phyloP scores from a whole-genome alignment of 2,888 invertebrate genomes.

The Cosmia trapezina region DNA sequence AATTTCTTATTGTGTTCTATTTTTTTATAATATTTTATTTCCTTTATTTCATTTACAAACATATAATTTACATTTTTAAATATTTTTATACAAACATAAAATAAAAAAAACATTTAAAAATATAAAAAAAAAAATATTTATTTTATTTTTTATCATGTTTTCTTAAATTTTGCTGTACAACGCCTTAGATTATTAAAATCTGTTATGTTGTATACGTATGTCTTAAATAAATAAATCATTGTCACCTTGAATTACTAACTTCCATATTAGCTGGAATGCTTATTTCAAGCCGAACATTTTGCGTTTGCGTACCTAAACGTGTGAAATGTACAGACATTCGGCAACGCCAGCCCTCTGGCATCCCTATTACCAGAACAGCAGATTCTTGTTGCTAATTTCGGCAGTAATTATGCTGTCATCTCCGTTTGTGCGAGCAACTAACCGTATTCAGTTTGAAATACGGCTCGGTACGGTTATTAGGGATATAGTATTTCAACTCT shows the following conservation, averaged over 20 bases:
- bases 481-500: conserved; percentile 27
- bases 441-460: conserved; percentile 31
- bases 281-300: neutral
- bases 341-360: neutral
- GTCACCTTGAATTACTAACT: neutral
- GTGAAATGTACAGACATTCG: neutral
- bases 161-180: too few species aligned
- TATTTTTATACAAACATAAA: too few species aligned
- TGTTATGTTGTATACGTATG: too few species aligned
- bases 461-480: conserved; percentile 15
- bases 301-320: neutral
- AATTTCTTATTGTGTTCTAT: too few species aligned
- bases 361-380: conserved; percentile 1
- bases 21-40: too few species aligned
- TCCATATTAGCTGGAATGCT: neutral
- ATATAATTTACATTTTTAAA: too few species aligned
- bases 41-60: too few species aligned
- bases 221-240: too few species aligned
- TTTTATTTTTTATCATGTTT: too few species aligned
- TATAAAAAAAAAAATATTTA: too few species aligned
- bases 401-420: conserved; percentile 41
- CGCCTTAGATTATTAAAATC: too few species aligned
- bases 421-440: conserved; percentile 33
- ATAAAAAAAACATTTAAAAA: too few species aligned
- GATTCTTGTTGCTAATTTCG: conserved; percentile 41